Conservation (phyloP, 2,113 vertebrate genomes). For the Thamnophis sirtalis region DNA sequence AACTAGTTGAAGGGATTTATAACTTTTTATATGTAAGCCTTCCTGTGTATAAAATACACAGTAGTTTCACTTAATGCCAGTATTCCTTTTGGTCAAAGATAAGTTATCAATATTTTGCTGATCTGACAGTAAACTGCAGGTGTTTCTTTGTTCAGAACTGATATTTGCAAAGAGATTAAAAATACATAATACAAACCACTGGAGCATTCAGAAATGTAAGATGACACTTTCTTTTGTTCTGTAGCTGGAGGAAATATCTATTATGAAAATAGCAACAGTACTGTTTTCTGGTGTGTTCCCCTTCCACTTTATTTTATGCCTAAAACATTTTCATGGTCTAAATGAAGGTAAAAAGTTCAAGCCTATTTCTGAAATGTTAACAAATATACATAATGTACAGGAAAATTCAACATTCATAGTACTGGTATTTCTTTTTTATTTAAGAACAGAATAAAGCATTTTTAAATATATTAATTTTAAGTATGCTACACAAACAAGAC, state of each 20-base stretch:
- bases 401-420: conserved; percentile 42
- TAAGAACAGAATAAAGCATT: conserved; percentile 63
- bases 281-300: background rate
- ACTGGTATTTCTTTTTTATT: conserved; percentile 50
- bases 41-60: background rate
- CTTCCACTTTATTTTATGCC: conserved; percentile 43
- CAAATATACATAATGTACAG: conserved; percentile 5
- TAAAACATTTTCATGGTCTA: conserved; percentile 53
- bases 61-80: conserved; percentile 28
- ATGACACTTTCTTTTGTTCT: conserved; percentile 1
- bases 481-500: conserved; percentile 45
- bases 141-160: conserved; percentile 54
- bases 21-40: background rate
- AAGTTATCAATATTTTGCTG: conserved; percentile 44
- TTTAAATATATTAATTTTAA: conserved; percentile 60
- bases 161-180: conserved; percentile 24
- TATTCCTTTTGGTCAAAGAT: conserved; percentile 47
- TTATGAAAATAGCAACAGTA: conserved; percentile 50
- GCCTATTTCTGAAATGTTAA: conserved; percentile 29
- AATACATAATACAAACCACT: background rate
- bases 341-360: conserved; percentile 44
- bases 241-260: conserved; percentile 28
- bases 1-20: background rate
- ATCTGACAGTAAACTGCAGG: conserved; percentile 29
- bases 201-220: conserved; percentile 19